These are phyloP conservation scores for Podotricha telesiphe DNA, from an alignment of 2,888 invertebrate species.

Conservation along the genomic window DNA sequence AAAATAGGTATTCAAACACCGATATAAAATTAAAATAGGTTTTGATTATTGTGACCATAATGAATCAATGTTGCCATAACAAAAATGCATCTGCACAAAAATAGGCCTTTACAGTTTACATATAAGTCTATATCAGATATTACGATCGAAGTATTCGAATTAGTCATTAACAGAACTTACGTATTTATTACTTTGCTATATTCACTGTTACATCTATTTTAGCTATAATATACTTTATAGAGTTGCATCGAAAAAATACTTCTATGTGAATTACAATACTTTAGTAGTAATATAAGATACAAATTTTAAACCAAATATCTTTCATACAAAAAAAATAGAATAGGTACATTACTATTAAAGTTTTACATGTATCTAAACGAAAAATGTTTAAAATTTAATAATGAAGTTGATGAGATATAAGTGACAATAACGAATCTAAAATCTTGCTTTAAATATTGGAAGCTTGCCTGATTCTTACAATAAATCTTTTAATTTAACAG, in stretches of 20 bases:
- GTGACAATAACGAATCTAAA: neutral
- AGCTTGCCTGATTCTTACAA: neutral
- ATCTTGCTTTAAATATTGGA: constrained; percentile 2
- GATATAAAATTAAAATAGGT: constrained; percentile 75
- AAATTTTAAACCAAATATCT: constrained; percentile 8
- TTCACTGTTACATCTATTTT: constrained; percentile 30
- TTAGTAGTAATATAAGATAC: constrained; percentile 6
- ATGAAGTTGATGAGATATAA: neutral
- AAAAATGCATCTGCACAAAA: constrained; percentile 53
- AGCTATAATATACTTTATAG: constrained; percentile 30
- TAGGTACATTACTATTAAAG: neutral
- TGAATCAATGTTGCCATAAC: constrained; percentile 48
- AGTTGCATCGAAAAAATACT: constrained; percentile 11
- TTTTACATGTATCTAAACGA: neutral
- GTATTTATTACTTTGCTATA: constrained; percentile 30
- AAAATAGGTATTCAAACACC: constrained; percentile 77
- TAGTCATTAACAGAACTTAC: constrained; percentile 34
- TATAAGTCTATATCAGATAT: constrained; percentile 9
- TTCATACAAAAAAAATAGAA: neutral
- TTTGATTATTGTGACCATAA: constrained; percentile 52
- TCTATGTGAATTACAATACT: constrained; percentile 3
- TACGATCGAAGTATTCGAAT: constrained; percentile 19
- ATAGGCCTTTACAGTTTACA: constrained; percentile 51
- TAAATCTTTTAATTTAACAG: constrained; percentile 35
- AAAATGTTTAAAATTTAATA: neutral